phyloP scores from a whole-genome alignment of 2,888 invertebrate genomes.

The Leucoma salicis region DNA sequence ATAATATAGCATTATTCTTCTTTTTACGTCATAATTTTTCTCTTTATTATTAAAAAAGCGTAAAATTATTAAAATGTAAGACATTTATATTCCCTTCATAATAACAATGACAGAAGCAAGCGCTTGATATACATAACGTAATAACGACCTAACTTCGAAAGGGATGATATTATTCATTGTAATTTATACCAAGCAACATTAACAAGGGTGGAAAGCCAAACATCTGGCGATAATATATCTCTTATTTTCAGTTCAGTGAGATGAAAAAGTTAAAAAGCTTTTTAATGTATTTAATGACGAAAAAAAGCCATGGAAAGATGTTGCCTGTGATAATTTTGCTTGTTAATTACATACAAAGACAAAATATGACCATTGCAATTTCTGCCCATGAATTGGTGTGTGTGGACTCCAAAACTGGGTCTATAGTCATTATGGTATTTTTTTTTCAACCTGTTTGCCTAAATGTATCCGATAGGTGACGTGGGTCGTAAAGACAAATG shows the following conservation, averaged over 20 bases:
- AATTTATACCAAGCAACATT: conserved; percentile 1
- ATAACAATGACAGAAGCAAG: neutral
- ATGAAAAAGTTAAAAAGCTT: conserved; percentile 1
- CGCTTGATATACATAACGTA: neutral
- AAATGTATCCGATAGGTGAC: too few relatives aligned
- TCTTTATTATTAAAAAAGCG: too few relatives aligned
- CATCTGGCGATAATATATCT: conserved; percentile 3
- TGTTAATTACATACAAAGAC: conserved; percentile 4
- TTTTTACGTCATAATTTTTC: too few relatives aligned
- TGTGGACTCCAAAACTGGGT: too few relatives aligned
- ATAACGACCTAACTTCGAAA: neutral
- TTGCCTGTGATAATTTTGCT: conserved; percentile 6
- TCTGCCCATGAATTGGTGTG: too few relatives aligned
- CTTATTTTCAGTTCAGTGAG: conserved; percentile 7
- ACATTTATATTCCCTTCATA: neutral
- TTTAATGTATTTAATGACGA: conserved; percentile 1
- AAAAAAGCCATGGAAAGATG: neutral
- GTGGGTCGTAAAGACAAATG: too few relatives aligned
- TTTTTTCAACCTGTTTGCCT: too few relatives aligned
- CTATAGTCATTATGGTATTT: too few relatives aligned
- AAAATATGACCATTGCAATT: neutral
- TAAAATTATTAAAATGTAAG: too few relatives aligned
- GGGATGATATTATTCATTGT: neutral
- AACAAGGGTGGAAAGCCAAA: neutral
- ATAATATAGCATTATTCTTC: too few relatives aligned